These are phyloP conservation scores for Phengaris arion DNA, from an alignment of 2,888 invertebrate species.

Conservation along the genomic window DNA sequence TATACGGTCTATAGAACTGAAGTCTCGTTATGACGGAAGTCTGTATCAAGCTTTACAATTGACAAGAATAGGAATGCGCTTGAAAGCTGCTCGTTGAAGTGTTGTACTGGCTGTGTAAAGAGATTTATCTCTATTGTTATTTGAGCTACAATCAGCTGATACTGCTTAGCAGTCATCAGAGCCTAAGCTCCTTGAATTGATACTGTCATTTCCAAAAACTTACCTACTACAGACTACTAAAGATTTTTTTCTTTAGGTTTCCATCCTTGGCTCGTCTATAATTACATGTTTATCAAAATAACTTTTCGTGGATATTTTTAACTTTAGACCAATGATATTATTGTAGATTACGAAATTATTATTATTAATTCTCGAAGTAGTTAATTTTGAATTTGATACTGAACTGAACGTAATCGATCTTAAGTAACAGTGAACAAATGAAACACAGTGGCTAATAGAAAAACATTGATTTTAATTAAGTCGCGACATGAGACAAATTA, in stretches of 20 bases:
- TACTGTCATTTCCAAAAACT: not conserved
- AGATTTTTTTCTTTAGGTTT: no score
- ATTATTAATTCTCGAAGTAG: no score
- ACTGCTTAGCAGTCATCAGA: not conserved
- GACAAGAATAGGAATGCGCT: conserved; percentile 52
- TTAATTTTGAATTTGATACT: not conserved
- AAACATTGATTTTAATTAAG: conserved; percentile 28
- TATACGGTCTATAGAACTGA: no score
- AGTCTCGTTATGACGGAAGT: not conserved
- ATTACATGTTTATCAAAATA: no score
- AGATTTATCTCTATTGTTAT: conserved; percentile 37
- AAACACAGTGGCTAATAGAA: not conserved
- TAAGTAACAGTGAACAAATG: not conserved
- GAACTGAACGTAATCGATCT: not conserved
- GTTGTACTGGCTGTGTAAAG: conserved; percentile 34
- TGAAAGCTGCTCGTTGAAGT: conserved; percentile 49
- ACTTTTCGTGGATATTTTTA: not conserved
- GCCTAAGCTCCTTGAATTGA: not conserved
- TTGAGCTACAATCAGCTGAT: conserved; percentile 32
- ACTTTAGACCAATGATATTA: not conserved
- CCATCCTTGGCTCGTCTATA: no score
- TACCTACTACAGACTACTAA: no score
- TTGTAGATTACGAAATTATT: no score
- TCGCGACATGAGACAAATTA: conserved; percentile 44
- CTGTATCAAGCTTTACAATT: conserved; percentile 55